Base-by-base conservation (phyloP, 2,888 invertebrate species). In the Diplolepis rosae region DNA sequence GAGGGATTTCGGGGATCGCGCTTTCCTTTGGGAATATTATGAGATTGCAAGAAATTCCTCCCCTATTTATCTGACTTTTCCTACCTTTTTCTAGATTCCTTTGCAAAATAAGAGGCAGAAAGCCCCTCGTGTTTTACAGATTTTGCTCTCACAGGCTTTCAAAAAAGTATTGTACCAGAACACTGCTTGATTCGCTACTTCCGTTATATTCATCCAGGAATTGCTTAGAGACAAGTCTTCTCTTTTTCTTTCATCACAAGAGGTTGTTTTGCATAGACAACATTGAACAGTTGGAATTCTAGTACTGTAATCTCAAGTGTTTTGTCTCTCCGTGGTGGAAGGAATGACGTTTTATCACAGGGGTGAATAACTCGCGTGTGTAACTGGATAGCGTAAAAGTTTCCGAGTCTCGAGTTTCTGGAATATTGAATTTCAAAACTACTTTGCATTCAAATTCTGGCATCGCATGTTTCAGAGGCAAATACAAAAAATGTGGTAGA, bases 141-240 rank as follows among this genome's bases (percentile, higher is more conserved):
- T 73, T 71, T 69, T 51, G 54, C 45, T 69, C 73, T 71, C 73
- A 69, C 71, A 66, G 72, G 73, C 61, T 73, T 77, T 73, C 69
- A 75, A 70, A 72, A 70, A 73, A 39, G 71, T 70, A 48, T 48
- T 48, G 22, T 48, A 11, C 42, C 15, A 42, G 72, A 76, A 74
- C 72, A 74, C 71, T 68, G 68, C 71, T 76, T 73, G 76, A 71
- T 74, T 77, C 74, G 73, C 74, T 77, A 74, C 74, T 73, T 72
- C 73, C 65, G 70, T 72, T 76, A 74, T 76, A n/a, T n/a, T n/a
- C n/a, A n/a, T n/a, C 6, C n/a, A 65, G 70, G 71, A 70, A 77
- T 77, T 72, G 75, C 72, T 75, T 71, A 66, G 68, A 72, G 68
- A 71, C 71, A 74, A 68, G 66, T 71, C 69, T 71, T 72, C 13